phyloP scores from a whole-genome alignment of 2,797 vertebrate species.

The Crossoptilon crossoptilon region DNA sequence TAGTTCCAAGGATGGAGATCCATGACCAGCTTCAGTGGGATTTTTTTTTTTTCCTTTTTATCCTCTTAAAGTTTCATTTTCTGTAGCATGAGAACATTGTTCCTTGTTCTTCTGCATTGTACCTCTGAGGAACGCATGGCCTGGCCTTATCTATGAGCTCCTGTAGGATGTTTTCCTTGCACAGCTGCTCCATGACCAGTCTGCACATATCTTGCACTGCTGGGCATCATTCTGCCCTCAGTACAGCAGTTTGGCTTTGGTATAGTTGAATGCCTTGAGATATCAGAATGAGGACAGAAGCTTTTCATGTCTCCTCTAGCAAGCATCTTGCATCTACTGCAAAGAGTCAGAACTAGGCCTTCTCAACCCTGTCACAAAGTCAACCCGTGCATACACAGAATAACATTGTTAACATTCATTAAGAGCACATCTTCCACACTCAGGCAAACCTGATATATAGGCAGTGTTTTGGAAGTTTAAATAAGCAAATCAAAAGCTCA shows the following conservation, averaged over 20 bases:
- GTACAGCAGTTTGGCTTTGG: not conserved
- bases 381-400: not conserved
- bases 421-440: not conserved
- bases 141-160: not conserved
- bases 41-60: not conserved
- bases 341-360: not conserved
- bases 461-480: conserved; percentile 9
- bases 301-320: not conserved
- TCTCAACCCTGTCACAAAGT: not conserved
- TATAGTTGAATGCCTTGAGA: not conserved
- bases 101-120: not conserved
- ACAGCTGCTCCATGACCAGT: not conserved
- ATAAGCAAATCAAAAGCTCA: conserved; percentile 48
- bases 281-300: not conserved
- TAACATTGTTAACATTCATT: not conserved
- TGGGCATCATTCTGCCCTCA: not conserved
- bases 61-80: not conserved
- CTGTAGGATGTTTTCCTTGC: too few species aligned
- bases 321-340: not conserved
- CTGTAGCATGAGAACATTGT: not conserved
- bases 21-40: not conserved
- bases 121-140: not conserved
- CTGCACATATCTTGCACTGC: not conserved
- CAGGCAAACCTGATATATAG: not conserved
- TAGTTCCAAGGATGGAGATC: not conserved